These are phyloP conservation scores for Lepidurus apus DNA, from an alignment of 1,140 invertebrate species.

Conservation along the genomic window DNA sequence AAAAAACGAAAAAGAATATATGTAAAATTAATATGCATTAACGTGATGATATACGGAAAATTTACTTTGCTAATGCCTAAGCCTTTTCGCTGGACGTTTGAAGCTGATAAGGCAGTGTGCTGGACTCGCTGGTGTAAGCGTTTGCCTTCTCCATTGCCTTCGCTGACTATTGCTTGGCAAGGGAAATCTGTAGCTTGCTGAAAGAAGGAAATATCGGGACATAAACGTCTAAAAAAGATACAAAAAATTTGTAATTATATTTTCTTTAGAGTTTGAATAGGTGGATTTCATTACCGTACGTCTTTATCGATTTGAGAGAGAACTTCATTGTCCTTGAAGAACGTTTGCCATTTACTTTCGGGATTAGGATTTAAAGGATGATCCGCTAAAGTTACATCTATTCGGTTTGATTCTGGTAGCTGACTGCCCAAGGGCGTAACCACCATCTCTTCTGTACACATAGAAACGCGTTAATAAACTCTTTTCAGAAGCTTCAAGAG, in stretches of 20 bases:
- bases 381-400: slow-evolving; percentile 58
- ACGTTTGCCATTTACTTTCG: slow-evolving; percentile 86
- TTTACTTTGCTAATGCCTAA: slow-evolving; percentile 81
- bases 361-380: slow-evolving; percentile 92
- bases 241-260: neutral
- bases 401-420: slow-evolving; percentile 47
- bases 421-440: slow-evolving; percentile 62
- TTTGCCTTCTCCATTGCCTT: slow-evolving; percentile 63
- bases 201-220: slow-evolving; percentile 95
- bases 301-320: slow-evolving; percentile 96
- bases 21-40: slow-evolving; percentile 1
- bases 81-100: slow-evolving; percentile 79
- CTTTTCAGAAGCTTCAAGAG: slow-evolving; percentile 39
- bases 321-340: slow-evolving; percentile 95
- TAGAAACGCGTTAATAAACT: neutral
- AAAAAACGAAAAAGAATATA: neutral
- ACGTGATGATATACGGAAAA: slow-evolving; percentile 27
- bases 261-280: slow-evolving; percentile 21
- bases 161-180: slow-evolving; percentile 59
- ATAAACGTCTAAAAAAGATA: slow-evolving; percentile 62
- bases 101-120: slow-evolving; percentile 73
- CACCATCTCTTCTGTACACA: slow-evolving; percentile 67
- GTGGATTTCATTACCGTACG: slow-evolving; percentile 59
- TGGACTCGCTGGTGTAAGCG: slow-evolving; percentile 81
- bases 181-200: slow-evolving; percentile 86